phyloP scores from a whole-genome alignment of 2,113 vertebrate genomes.

The Uria aalge region DNA sequence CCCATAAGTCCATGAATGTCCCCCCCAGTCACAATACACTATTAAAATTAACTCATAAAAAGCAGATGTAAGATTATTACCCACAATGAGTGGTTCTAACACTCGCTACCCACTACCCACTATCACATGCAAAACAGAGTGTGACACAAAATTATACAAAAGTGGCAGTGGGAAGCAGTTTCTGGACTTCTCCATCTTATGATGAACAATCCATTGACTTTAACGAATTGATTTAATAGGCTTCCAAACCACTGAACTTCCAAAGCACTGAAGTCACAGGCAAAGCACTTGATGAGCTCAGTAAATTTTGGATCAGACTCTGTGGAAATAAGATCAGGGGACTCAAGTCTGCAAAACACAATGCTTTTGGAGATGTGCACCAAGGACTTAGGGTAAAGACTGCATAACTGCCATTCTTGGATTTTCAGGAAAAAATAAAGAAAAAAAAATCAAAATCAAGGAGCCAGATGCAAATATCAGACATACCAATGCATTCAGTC shows the following conservation, averaged over 20 bases:
- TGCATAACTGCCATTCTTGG: not conserved
- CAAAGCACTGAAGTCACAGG: not conserved
- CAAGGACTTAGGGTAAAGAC: not conserved
- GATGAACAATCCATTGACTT: not conserved
- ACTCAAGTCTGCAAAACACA: not conserved
- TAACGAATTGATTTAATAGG: not conserved
- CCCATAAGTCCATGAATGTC: not conserved
- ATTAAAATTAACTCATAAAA: conserved; percentile 43
- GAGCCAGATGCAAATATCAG: not conserved
- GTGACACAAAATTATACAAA: conserved; percentile 4
- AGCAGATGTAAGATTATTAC: not conserved
- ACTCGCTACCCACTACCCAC: not conserved
- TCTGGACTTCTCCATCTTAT: not conserved
- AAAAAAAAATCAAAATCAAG: not conserved
- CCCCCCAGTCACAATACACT: not conserved
- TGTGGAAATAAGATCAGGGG: not conserved
- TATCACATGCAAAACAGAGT: not conserved
- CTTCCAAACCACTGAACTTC: not conserved
- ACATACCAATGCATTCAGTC: not conserved
- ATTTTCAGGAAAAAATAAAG: not conserved
- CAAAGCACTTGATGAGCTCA: not conserved
- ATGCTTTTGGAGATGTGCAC: not conserved
- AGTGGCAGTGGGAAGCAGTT: not conserved
- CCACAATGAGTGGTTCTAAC: not conserved
- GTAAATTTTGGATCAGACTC: not conserved